A percentile compares a stretch with the other conserved stretches of the same genome.
Evolutionary conservation across 2,113 vertebrate species (phyloP).

Genomic region (Anseranas semipalmata): DNA sequence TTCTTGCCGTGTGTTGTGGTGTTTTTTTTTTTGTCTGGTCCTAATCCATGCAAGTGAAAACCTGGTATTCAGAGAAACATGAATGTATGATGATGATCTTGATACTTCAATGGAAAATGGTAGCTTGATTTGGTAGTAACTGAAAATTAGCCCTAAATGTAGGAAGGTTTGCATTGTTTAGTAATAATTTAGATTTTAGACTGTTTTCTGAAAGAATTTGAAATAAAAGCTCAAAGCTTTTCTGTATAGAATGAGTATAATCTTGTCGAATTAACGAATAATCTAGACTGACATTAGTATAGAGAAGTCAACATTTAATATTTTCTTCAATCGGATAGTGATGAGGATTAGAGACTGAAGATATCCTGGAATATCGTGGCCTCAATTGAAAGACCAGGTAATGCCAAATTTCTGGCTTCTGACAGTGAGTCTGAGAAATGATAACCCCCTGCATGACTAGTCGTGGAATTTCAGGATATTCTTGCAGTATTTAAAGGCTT

Average conservation of each 20-base stretch:
- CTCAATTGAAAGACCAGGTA: background rate
- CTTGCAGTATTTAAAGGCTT: background rate
- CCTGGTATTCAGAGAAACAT: background rate
- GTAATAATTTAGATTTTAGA: background rate
- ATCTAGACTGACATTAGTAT: background rate
- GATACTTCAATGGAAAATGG: background rate
- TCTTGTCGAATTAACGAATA: background rate
- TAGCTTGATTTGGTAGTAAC: background rate
- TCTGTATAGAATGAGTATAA: rapidly evolving
- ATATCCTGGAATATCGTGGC: background rate
- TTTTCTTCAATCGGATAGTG: background rate
- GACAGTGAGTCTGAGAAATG: background rate
- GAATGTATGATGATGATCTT: background rate
- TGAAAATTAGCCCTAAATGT: background rate
- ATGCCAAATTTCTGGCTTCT: background rate
- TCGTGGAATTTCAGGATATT: background rate
- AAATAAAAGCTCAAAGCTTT: background rate
- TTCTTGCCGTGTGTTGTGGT: background rate
- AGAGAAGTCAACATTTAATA: background rate
- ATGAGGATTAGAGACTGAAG: background rate
- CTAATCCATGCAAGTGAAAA: background rate
- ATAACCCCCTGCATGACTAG: background rate
- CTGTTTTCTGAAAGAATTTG: background rate
- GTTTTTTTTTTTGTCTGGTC: background rate
- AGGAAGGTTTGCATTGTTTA: background rate